A percentile compares a stretch with the other conserved stretches of the same genome.
Conservation (phyloP, 2,113 vertebrate species). For the Cephalopterus ornatus region DNA sequence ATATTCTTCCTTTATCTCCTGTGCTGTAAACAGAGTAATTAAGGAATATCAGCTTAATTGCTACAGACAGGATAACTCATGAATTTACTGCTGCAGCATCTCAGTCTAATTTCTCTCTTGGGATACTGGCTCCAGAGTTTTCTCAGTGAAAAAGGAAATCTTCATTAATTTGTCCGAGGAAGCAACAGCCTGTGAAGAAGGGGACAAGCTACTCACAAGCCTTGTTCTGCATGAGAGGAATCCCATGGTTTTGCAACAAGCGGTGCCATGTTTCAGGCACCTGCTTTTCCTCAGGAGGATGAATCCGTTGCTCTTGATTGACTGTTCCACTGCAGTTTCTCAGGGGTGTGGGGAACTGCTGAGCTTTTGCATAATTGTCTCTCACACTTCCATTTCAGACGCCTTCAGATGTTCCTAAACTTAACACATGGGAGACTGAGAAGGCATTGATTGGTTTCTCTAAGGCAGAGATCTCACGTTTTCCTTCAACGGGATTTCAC, state of each 20-base stretch:
- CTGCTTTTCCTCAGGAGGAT: background rate
- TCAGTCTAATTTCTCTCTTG: background rate
- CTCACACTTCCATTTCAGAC: conserved; percentile 27
- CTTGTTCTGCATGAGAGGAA: background rate
- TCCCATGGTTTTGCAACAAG: background rate
- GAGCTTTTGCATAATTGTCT: conserved; percentile 30
- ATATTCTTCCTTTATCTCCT: background rate
- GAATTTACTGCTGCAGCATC: background rate
- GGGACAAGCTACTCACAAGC: background rate
- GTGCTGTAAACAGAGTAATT: background rate
- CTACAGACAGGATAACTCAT: background rate
- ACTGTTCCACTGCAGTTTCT: background rate
- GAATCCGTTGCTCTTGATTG: background rate
- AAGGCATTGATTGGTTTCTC: conserved; percentile 36
- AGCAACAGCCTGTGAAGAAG: background rate
- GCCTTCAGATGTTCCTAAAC: conserved; percentile 49
- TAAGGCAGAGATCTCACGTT: background rate
- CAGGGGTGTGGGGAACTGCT: conserved; percentile 53
- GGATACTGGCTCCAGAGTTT: background rate
- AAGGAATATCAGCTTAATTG: background rate
- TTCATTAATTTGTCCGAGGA: background rate
- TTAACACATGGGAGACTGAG: conserved; percentile 28
- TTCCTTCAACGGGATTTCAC: conserved; percentile 3
- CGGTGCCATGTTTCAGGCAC: background rate
- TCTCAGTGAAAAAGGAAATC: background rate